Evolutionary conservation across 2,113 vertebrate genomes (phyloP), one percentile per base, ranked within the genome.

Genomic region (Hypocryptadius cinnamomeus): DNA sequence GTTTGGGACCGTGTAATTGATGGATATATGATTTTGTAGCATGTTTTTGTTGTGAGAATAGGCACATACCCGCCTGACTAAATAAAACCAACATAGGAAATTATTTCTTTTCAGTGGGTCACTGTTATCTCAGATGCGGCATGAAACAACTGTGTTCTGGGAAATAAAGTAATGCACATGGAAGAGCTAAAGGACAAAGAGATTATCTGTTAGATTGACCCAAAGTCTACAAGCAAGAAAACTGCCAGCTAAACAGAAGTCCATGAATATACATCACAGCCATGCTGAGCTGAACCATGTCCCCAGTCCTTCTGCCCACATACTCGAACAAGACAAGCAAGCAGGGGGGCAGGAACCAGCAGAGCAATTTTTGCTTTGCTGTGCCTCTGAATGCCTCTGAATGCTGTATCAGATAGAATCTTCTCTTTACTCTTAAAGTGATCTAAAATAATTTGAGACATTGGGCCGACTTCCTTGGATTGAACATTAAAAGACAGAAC

Each of bases 181-280:
- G 44, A 74, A 78, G 28, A 74, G 15, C 8, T 87, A 68, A 89
- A 94, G 69, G 28, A 81, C 37, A 68, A 85, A 57, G 45, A 68
- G 9, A 54, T 92, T 90, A 68, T 68, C 44, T 81, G 20, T 37
- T 59, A 48, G 37, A 44, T 13, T 54, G 57, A 79, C 28, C 24
- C 82, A 56, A 51, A 21, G 37, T 76, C 56, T 80, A 53, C 51
- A 48, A 74, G 69, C n/a, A 84, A 83, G 30, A 12, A 40, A 90
- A 51, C 15, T 1, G 8, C 37, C 74, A 83, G 71, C 50, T 53
- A 31, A 81, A 78, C 51, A 94, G 77, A 88, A 86, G 44, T 40
- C 69, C 22, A 80, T 94, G 76, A 77, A 80, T 93, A 71, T 48
- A 87, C 40, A 87, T 69, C 8, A 63, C n/a, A 87, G 37, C 40